Percentiles rank a stretch among this genome's conserved stretches.
These are phyloP conservation scores for Bombus sibiricus DNA, from an alignment of 1,140 invertebrate genomes.

Conservation along the genomic window DNA sequence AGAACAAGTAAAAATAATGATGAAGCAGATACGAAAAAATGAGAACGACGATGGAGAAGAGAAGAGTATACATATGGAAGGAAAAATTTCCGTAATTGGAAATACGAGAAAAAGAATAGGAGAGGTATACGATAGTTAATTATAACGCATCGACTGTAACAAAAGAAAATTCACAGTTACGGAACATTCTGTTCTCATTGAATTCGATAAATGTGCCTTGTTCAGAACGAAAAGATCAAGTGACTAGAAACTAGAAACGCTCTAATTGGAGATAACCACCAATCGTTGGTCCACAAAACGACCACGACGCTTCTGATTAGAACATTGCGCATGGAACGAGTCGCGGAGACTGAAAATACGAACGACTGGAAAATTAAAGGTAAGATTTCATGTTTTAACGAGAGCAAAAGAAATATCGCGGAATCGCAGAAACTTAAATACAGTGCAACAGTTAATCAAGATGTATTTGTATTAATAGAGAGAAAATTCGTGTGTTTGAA, in stretches of 20 bases:
- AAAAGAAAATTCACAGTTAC: background rate
- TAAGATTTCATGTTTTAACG: background rate
- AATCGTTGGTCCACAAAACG: background rate
- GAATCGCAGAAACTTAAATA: background rate
- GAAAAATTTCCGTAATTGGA: slow-evolving; percentile 2
- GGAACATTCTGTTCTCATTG: background rate
- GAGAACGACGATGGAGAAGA: background rate
- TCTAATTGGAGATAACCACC: slow-evolving; percentile 8
- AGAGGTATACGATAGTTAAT: background rate
- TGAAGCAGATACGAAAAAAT: too few relatives aligned
- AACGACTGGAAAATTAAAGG: background rate
- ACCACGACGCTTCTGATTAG: slow-evolving; percentile 10
- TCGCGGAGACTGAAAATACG: background rate
- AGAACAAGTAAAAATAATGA: background rate
- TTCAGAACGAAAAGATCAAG: background rate
- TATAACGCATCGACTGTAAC: background rate
- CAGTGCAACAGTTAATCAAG: background rate
- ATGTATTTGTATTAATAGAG: background rate
- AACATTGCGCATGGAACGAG: background rate
- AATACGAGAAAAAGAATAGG: background rate
- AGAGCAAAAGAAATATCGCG: background rate
- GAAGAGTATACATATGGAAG: background rate
- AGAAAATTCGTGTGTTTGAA: background rate
- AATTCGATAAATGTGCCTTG: background rate
- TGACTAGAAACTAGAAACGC: background rate